A percentile compares a stretch with the other conserved stretches of the same genome.
These are phyloP conservation scores for Mythimna pallens DNA, from an alignment of 2,888 invertebrate genomes.

Conservation along the genomic window DNA sequence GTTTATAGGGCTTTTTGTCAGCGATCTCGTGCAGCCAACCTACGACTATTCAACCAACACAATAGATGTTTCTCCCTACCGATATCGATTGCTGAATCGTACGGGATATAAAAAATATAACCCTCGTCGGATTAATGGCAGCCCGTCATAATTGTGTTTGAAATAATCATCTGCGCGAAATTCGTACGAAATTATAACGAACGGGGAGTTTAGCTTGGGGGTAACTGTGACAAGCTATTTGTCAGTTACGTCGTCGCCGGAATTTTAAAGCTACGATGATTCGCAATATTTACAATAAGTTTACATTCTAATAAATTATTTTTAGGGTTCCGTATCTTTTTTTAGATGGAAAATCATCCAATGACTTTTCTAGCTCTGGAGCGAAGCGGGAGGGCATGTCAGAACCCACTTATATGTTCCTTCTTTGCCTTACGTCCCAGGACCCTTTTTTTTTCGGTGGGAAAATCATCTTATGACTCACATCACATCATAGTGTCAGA, in stretches of 20 bases:
- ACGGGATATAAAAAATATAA: constrained; percentile 74
- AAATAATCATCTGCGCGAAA: constrained; percentile 80
- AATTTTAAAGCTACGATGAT: constrained; percentile 47
- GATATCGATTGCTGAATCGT: constrained; percentile 67
- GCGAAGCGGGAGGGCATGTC: no score
- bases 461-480: no score
- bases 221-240: constrained; percentile 63
- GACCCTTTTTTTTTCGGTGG: no score
- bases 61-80: constrained; percentile 68
- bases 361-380: no score
- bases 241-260: constrained; percentile 66
- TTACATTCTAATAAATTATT: neutral
- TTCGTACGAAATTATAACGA: constrained; percentile 63
- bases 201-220: constrained; percentile 57
- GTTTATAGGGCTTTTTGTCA: constrained; percentile 41
- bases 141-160: constrained; percentile 78
- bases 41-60: constrained; percentile 57
- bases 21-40: constrained; percentile 24
- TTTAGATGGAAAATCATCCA: no score
- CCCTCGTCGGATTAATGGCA: constrained; percentile 75
- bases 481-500: no score
- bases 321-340: no score
- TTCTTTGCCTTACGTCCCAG: no score
- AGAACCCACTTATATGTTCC: no score
- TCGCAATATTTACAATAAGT: constrained; percentile 29